Base-by-base conservation (phyloP, 2,888 invertebrate species). In the Trissonchulus latispiculum region DNA sequence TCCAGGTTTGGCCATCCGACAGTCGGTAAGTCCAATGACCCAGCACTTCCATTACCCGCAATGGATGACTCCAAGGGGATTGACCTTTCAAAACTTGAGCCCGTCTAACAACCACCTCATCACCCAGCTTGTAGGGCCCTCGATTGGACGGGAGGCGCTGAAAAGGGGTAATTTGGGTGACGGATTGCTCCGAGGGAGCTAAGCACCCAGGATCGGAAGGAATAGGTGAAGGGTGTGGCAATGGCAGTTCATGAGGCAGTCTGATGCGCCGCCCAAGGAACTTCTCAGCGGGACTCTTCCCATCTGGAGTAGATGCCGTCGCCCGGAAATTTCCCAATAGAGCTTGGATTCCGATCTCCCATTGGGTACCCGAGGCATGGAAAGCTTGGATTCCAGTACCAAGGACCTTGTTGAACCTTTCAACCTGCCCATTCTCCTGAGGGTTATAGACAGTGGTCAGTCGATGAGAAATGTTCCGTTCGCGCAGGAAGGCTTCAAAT, bases 1-100 rank as follows among this genome's bases (percentile, higher is more conserved):
- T 59, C 59, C 59, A 59, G 59, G 23, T 59, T 23, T 59, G 59
- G 59, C 70, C 72, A 71, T 8, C 31, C 36, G 1, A 67, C 59
- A 59, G 23, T 23, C 23, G 15, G 59, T 59, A 59, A 23, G 59
- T 59, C 59, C 59, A 59, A 23, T 18, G 23, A 23, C 59, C 59
- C 59, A 59, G 59, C 23, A 15, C 23, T 23, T 59, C 59, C 15
- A 59, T 23, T 18, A 59, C 59, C 23, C 23, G 15, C 59, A 59
- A 18, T 23, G 59, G 59, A 15, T 59, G 15, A 59, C 59, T 59
- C 15, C 23, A 59, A 59, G 59, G 59, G 15, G 59, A 59, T 23
- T 59, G 59, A 59, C 59, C 59, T 59, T 59, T 59, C n/a, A n/a
- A n/a, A n/a, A n/a, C n/a, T n/a, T n/a, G n/a, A n/a, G n/a, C n/a